These are phyloP conservation scores for Nyctibius grandis DNA, from an alignment of 2,797 vertebrate genomes.

Conservation along the genomic window DNA sequence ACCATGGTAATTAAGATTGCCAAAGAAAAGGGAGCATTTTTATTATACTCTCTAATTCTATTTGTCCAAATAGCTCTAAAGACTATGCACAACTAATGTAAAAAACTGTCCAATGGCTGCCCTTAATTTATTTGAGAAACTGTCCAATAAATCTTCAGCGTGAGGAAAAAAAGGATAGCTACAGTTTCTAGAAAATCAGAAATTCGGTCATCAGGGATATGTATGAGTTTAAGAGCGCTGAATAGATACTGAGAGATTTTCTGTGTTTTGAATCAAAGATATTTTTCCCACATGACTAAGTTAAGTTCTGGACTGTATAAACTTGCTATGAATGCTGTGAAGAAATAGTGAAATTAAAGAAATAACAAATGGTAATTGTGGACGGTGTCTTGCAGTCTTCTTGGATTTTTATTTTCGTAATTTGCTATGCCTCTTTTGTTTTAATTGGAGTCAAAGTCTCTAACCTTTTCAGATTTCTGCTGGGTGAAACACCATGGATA, in stretches of 20 bases:
- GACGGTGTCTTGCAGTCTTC: background rate
- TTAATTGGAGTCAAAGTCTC: background rate
- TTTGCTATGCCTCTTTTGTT: background rate
- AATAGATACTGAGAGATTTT: background rate
- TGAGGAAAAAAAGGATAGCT: background rate
- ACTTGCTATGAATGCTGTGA: background rate
- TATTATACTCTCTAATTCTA: background rate
- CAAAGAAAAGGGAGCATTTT: background rate
- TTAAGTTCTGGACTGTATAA: background rate
- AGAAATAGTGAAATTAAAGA: background rate
- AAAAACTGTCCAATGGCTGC: background rate
- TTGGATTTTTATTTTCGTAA: background rate
- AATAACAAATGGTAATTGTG: background rate
- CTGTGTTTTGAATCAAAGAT: background rate
- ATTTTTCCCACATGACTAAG: background rate
- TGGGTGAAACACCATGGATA: background rate
- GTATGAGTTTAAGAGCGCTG: background rate
- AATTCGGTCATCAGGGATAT: background rate
- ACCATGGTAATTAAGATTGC: background rate
- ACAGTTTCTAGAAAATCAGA: background rate
- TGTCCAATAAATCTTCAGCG: background rate
- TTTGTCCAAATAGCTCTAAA: background rate
- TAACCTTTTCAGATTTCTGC: background rate
- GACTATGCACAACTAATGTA: background rate
- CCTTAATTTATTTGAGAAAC: background rate